Evolutionary conservation across 2,797 vertebrate genomes (phyloP).

Genomic region (Sebastes trivittatus): DNA sequence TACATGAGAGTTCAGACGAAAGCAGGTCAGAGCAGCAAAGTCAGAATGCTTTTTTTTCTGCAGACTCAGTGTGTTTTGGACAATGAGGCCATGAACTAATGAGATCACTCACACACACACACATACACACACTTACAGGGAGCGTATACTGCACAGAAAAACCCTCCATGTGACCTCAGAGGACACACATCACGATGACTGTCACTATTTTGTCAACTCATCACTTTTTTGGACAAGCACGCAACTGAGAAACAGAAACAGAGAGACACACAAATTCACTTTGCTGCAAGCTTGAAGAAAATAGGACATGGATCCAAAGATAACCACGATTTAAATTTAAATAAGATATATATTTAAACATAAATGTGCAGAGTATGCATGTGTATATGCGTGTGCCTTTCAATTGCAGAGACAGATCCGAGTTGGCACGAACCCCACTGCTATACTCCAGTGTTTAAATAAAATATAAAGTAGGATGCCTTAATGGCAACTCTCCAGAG

Average conservation of each 20-base stretch:
- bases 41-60: constrained; percentile 54
- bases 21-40: constrained; percentile 36
- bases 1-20: constrained; percentile 22
- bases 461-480: constrained; percentile 62
- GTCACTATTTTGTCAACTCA: constrained; percentile 62
- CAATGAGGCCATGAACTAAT: constrained; percentile 56
- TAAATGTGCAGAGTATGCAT: not conserved
- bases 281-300: constrained; percentile 8
- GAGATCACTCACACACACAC: constrained; percentile 10
- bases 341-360: not conserved
- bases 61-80: constrained; percentile 55
- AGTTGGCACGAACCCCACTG: constrained; percentile 45
- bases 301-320: not conserved
- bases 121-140: not conserved
- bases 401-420: constrained; percentile 29
- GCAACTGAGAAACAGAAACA: constrained; percentile 4
- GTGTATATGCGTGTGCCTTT: constrained; percentile 1
- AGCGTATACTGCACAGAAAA: constrained; percentile 44
- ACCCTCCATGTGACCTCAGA: constrained; percentile 42
- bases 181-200: constrained; percentile 57
- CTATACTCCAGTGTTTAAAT: constrained; percentile 60
- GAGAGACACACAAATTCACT: not conserved
- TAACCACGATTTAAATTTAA: not conserved
- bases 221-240: constrained; percentile 33
- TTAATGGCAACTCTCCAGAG: constrained; percentile 62